Base-by-base conservation (phyloP, 2,888 invertebrate genomes). In the Aphodius sticticus region DNA sequence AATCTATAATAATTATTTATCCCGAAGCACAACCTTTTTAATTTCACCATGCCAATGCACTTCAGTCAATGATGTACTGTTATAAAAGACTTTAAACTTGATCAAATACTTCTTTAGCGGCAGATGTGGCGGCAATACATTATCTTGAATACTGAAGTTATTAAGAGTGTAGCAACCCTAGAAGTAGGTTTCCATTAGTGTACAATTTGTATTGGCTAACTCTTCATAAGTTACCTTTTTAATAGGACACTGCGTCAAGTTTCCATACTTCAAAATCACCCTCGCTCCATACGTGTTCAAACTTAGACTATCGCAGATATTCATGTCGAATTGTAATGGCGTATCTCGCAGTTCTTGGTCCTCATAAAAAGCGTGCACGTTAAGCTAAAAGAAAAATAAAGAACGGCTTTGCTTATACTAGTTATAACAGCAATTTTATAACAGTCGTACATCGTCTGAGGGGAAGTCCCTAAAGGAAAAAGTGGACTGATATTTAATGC, bases 141-240 rank as follows among this genome's bases (percentile, higher is more conserved):
- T 0, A n/a, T 70, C 70, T 5, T 70, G 9, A 71, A 77, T 26
- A 37, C 53, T 26, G 16, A 77, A 77, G 16, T 77, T 15, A 16
- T 77, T 70, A 70, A 77, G 38, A n/a, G 70, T n/a, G 53, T 77
- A 77, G 37, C 77, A 77, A 70, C 77, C 77, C 77, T 77, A 37
- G 16, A 16, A 76, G 5, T n/a, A 74, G 37, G 6, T 26, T 36
- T 26, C n/a, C 15, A 74, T 74, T n/a, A 16, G n/a, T 2, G n/a
- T 2, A 26, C n/a, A 4, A 2, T 26, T 26, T 16, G 37, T 26
- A 26, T 9, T 26, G 6, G 6, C 6, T 37, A 5, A 26, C 71
- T 74, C n/a, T 74, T 15, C 74, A 74, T n/a, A 14, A 26, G n/a
- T 7, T 71, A 77, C 77, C 71, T 77, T 77, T 15, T 77, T 77